Conservation (phyloP, 2,797 vertebrate species). For the Borostomias antarcticus region DNA sequence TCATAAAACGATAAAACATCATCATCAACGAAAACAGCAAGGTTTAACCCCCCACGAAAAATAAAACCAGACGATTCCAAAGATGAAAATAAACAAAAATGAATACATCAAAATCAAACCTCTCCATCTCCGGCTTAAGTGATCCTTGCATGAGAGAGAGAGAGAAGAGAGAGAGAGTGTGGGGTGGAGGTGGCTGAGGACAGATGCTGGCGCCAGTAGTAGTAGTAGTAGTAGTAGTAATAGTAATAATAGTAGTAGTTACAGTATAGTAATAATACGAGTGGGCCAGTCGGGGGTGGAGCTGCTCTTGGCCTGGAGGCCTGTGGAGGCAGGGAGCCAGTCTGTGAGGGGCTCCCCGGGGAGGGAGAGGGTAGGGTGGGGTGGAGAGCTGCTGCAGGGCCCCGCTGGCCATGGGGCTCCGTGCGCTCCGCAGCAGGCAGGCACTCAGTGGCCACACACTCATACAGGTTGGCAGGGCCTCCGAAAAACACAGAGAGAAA, state of each 20-base stretch:
- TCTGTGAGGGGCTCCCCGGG: constrained; percentile 49
- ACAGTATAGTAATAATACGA: constrained; percentile 59
- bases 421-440: constrained; percentile 76
- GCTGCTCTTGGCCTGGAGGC: constrained; percentile 67
- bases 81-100: constrained; percentile 42
- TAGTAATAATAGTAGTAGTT: constrained; percentile 64
- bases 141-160: constrained; percentile 75
- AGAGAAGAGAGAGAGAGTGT: constrained; percentile 39
- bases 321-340: constrained; percentile 53
- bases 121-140: constrained; percentile 77
- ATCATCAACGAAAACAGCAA: constrained; percentile 71
- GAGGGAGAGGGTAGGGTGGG: constrained; percentile 1
- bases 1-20: constrained; percentile 52
- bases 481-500: constrained; percentile 43
- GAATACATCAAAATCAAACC: constrained; percentile 47
- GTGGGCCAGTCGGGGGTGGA: constrained; percentile 73
- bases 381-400: constrained; percentile 68
- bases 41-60: constrained; percentile 59
- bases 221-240: constrained; percentile 44
- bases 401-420: constrained; percentile 38
- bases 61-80: constrained; percentile 66
- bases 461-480: constrained; percentile 75
- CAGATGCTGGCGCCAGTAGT: constrained; percentile 77
- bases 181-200: constrained; percentile 59
- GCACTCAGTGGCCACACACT: constrained; percentile 81